Percentiles rank a stretch among this genome's conserved stretches.
Evolutionary conservation across 1,140 invertebrate genomes (phyloP).

Genomic region (Dreissena polymorpha): DNA sequence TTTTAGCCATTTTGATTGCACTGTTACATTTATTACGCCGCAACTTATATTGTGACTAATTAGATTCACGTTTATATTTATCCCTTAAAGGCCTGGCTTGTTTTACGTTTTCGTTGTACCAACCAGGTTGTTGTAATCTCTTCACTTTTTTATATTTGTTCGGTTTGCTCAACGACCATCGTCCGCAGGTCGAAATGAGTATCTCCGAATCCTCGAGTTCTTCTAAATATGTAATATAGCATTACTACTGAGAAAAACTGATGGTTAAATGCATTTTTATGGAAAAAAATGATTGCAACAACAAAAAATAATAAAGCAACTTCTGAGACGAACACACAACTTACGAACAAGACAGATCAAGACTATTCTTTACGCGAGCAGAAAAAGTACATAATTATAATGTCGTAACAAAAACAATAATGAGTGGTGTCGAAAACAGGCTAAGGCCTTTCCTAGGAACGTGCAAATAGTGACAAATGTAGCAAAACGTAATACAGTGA

Average conservation of each 20-base stretch:
- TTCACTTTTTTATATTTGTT: too few species aligned
- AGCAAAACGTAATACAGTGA: conserved; percentile 11
- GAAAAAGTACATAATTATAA: neutral
- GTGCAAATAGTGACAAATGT: conserved; percentile 6
- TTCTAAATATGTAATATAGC: conserved; percentile 32
- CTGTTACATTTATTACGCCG: too few species aligned
- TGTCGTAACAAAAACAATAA: neutral
- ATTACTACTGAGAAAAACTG: conserved; percentile 32
- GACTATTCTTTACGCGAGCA: conserved; percentile 4
- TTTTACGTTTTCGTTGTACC: too few species aligned
- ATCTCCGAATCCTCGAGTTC: conserved; percentile 18
- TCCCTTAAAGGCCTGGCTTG: too few species aligned
- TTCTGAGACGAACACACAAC: conserved; percentile 26
- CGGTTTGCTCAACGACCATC: conserved; percentile 15
- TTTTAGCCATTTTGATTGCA: too few species aligned
- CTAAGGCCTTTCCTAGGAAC: neutral
- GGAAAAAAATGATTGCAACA: conserved; percentile 43
- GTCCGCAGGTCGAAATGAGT: conserved; percentile 19
- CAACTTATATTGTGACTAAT: too few species aligned
- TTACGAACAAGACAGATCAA: conserved; percentile 34
- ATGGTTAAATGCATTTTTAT: conserved; percentile 18
- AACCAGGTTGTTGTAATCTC: too few species aligned
- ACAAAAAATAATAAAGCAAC: conserved; percentile 31
- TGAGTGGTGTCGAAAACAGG: conserved; percentile 1
- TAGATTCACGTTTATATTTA: too few species aligned